Conservation (phyloP, 2,113 vertebrate species). For the Semnornis frantzii region DNA sequence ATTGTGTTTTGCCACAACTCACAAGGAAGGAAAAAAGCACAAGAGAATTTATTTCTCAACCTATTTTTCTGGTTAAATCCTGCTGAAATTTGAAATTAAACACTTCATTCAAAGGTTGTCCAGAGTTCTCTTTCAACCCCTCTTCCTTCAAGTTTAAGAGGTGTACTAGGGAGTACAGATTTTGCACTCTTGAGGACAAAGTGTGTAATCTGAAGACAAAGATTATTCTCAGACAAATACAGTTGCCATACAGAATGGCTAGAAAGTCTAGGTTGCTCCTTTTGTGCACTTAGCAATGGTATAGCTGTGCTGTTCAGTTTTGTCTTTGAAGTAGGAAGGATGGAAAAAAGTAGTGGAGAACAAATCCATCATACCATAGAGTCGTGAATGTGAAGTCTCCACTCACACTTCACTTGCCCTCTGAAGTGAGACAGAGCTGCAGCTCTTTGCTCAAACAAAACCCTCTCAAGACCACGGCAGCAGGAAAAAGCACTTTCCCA, state of each 20-base stretch:
- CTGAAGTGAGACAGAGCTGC: neutral
- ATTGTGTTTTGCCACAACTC: neutral
- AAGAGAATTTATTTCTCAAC: neutral
- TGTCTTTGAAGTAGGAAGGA: neutral
- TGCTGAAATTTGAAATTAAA: too few relatives aligned
- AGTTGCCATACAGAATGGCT: neutral
- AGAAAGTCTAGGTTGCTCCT: neutral
- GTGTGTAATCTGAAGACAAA: neutral
- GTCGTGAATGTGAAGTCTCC: neutral
- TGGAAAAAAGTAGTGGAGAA: neutral
- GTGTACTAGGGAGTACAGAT: neutral
- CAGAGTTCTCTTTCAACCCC: neutral
- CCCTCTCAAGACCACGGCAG: neutral
- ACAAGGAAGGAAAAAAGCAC: neutral
- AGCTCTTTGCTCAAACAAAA: neutral
- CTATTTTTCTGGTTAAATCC: neutral
- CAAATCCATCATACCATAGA: neutral
- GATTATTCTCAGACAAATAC: slow-evolving; percentile 7
- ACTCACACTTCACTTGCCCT: neutral
- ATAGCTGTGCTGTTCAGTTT: neutral
- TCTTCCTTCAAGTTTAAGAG: slow-evolving; percentile 19
- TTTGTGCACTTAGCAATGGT: neutral
- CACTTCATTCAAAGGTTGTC: too few relatives aligned
- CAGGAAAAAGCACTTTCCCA: neutral
- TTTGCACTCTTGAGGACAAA: neutral